These are phyloP conservation scores for Lutraria rhynchaena DNA, from an alignment of 1,140 invertebrate species.

Conservation along the genomic window DNA sequence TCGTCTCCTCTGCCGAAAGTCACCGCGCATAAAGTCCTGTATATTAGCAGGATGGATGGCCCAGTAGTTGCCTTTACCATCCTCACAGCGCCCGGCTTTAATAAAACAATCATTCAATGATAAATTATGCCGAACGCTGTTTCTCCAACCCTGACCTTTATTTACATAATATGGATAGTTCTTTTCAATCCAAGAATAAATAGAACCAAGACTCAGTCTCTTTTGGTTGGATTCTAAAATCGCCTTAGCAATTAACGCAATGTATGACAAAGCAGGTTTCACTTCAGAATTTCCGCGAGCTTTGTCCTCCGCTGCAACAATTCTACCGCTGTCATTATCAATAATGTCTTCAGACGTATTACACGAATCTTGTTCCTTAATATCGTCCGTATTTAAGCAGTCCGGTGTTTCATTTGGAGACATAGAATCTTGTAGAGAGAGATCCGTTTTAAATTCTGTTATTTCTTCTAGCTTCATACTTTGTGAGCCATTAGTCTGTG, in stretches of 20 bases:
- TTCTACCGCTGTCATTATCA: conserved; percentile 52
- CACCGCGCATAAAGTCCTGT: conserved; percentile 97
- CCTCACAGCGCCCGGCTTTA: conserved; percentile 79
- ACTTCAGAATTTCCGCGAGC: conserved; percentile 66
- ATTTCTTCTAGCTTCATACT: conserved; percentile 60
- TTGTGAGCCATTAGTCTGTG: background rate
- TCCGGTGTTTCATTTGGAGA: conserved; percentile 49
- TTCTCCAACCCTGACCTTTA: conserved; percentile 79
- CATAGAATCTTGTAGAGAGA: conserved; percentile 52
- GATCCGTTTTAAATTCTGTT: conserved; percentile 63
- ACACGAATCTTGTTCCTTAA: conserved; percentile 40
- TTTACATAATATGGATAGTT: conserved; percentile 79
- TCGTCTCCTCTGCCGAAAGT: conserved; percentile 86
- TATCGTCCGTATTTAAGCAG: conserved; percentile 43
- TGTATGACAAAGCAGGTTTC: conserved; percentile 79
- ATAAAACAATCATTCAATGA: conserved; percentile 82
- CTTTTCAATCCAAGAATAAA: conserved; percentile 79
- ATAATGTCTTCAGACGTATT: conserved; percentile 39
- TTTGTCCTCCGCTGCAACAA: conserved; percentile 62
- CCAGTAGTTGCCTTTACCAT: conserved; percentile 89
- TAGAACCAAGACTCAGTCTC: conserved; percentile 76
- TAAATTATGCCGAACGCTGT: conserved; percentile 81
- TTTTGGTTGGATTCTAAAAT: conserved; percentile 75
- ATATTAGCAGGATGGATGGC: conserved; percentile 98
- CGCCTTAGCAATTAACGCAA: conserved; percentile 78